phyloP scores from a whole-genome alignment of 2,888 invertebrate genomes.

The Cryptocephalus primarius region DNA sequence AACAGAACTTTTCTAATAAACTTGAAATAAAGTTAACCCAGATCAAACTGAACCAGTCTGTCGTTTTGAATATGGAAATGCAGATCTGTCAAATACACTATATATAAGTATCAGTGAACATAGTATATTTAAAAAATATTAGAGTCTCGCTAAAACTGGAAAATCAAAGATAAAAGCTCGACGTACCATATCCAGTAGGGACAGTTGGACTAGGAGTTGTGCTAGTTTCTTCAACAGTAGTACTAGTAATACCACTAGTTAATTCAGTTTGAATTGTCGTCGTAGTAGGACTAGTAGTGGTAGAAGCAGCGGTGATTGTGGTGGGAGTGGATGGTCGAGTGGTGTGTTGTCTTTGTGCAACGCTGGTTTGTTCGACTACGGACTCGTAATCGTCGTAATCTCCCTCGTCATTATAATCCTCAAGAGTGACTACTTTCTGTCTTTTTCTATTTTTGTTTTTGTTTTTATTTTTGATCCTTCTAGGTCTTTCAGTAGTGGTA shows the following conservation, averaged over 20 bases:
- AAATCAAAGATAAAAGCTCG: neutral
- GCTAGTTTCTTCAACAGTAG: constrained; percentile 20
- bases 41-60: too few relatives aligned
- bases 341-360: constrained; percentile 11
- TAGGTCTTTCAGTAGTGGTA: constrained; percentile 11
- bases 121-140: too few relatives aligned
- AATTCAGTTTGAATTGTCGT: neutral
- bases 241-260: constrained; percentile 20
- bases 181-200: constrained; percentile 17
- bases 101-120: too few relatives aligned
- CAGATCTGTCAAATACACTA: too few relatives aligned
- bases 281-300: constrained; percentile 31
- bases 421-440: constrained; percentile 7
- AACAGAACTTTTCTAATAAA: too few relatives aligned
- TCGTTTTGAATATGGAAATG: too few relatives aligned
- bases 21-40: too few relatives aligned
- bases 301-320: constrained; percentile 10
- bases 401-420: constrained; percentile 12
- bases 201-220: constrained; percentile 7
- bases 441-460: constrained; percentile 10
- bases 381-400: constrained; percentile 10
- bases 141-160: too few relatives aligned
- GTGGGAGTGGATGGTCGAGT: constrained; percentile 7
- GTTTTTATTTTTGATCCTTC: constrained; percentile 10
- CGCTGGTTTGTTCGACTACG: constrained; percentile 9